Percentiles rank a stretch among this genome's conserved stretches.
These are phyloP conservation scores for Notiomystis cincta DNA, from an alignment of 2,113 vertebrate species.

Conservation along the genomic window DNA sequence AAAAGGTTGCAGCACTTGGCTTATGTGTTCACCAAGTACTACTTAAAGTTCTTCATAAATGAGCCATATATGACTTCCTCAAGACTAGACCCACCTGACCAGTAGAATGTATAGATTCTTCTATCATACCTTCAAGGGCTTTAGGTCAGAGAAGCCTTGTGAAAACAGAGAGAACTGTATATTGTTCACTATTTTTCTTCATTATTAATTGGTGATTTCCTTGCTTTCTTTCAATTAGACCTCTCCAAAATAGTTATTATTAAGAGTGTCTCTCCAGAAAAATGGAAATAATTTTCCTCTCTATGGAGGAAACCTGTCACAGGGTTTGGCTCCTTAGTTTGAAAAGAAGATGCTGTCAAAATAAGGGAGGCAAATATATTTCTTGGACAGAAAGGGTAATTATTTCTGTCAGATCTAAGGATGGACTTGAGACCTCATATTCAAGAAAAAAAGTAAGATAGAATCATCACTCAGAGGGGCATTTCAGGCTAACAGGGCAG, in stretches of 20 bases:
- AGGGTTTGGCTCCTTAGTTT: neutral
- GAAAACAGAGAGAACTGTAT: neutral
- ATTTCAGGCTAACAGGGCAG: neutral
- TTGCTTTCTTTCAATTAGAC: neutral
- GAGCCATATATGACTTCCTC: neutral
- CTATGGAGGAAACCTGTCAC: neutral
- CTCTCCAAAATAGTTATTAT: neutral
- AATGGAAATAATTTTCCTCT: neutral
- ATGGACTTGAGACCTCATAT: neutral
- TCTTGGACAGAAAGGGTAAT: neutral
- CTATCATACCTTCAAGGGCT: neutral
- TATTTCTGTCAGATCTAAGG: neutral
- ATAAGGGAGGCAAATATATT: neutral
- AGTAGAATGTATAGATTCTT: neutral
- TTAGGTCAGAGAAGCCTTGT: neutral
- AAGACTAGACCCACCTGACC: neutral
- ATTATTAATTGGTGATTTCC: neutral
- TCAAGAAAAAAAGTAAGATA: neutral
- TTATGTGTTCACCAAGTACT: neutral
- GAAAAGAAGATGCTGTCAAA: neutral
- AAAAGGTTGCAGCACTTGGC: neutral
- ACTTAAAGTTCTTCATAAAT: neutral
- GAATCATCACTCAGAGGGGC: neutral
- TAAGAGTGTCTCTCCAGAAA: neutral
- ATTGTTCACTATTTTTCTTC: neutral